Percentiles rank a stretch among this genome's conserved stretches.
Evolutionary conservation across 2,888 invertebrate genomes (phyloP).

Genomic region (Colletes collaris): DNA sequence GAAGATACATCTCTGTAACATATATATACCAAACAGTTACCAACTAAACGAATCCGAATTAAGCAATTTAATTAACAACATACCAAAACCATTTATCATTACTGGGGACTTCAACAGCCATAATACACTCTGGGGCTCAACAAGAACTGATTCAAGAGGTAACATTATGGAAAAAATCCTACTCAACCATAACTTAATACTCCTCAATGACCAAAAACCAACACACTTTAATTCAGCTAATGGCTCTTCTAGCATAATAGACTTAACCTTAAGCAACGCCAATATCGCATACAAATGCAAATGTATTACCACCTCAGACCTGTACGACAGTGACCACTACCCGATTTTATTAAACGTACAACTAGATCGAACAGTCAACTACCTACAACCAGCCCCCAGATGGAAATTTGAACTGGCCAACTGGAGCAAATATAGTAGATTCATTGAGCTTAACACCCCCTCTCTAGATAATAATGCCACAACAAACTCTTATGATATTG

Average conservation of each 20-base stretch:
- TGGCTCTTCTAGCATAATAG: not conserved
- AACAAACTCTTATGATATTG: not conserved
- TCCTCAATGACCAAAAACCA: not conserved
- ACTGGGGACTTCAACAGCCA: constrained; percentile 66
- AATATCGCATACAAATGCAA: not conserved
- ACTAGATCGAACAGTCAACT: not conserved
- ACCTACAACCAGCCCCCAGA: not conserved
- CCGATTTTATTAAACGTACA: not conserved
- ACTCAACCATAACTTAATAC: not conserved
- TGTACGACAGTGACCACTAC: constrained; percentile 14
- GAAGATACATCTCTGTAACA: constrained; percentile 40
- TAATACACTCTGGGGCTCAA: constrained; percentile 52
- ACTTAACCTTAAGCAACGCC: not conserved
- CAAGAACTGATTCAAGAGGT: constrained; percentile 48
- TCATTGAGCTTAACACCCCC: not conserved
- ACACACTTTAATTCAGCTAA: constrained; percentile 2
- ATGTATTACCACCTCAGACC: not conserved
- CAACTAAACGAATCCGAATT: constrained; percentile 5
- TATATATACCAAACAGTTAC: constrained; percentile 51
- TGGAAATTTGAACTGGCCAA: constrained; percentile 7
- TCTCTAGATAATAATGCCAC: not conserved
- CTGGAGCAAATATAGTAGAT: not conserved
- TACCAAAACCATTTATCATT: constrained; percentile 61
- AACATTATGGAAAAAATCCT: constrained; percentile 55
- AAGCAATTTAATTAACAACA: constrained; percentile 43